phyloP scores from a whole-genome alignment of 2,888 invertebrate genomes.

The Nasonia oneida region DNA sequence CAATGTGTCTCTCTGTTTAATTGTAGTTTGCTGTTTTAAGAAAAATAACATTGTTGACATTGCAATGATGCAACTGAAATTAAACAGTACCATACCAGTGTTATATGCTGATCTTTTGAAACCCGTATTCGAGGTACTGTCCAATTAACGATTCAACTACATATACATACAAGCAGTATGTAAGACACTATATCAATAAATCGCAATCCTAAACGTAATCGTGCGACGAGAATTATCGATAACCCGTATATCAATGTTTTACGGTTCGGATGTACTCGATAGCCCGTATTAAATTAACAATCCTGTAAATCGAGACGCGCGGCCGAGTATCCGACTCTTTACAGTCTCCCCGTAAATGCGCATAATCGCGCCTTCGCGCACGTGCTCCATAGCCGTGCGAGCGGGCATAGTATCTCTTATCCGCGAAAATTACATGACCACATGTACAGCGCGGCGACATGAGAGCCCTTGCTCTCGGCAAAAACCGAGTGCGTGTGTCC shows the following conservation, averaged over 20 bases:
- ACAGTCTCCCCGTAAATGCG: conserved; percentile 23
- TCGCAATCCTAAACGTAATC: neutral
- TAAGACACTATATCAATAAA: neutral
- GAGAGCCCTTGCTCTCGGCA: conserved; percentile 54
- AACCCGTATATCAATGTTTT: neutral
- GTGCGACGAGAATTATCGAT: neutral
- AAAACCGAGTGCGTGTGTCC: conserved; percentile 36
- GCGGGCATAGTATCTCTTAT: conserved; percentile 30
- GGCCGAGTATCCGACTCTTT: neutral
- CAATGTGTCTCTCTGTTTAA: too few species aligned
- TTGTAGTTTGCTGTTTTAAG: too few species aligned
- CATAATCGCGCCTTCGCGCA: conserved; percentile 9
- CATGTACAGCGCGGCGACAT: conserved; percentile 46
- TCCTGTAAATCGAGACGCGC: conserved; percentile 5
- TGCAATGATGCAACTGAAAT: too few species aligned
- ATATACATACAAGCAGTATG: neutral
- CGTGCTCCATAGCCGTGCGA: neutral
- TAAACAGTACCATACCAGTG: too few species aligned
- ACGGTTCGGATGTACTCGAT: neutral
- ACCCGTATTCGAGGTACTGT: too few species aligned
- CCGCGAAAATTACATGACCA: conserved; percentile 51
- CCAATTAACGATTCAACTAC: neutral
- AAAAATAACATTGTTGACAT: too few species aligned
- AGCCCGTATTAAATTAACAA: conserved; percentile 25
- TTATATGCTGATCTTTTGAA: too few species aligned